Conservation (phyloP, 2,888 invertebrate genomes). For the Eristalinus sepulchralis region DNA sequence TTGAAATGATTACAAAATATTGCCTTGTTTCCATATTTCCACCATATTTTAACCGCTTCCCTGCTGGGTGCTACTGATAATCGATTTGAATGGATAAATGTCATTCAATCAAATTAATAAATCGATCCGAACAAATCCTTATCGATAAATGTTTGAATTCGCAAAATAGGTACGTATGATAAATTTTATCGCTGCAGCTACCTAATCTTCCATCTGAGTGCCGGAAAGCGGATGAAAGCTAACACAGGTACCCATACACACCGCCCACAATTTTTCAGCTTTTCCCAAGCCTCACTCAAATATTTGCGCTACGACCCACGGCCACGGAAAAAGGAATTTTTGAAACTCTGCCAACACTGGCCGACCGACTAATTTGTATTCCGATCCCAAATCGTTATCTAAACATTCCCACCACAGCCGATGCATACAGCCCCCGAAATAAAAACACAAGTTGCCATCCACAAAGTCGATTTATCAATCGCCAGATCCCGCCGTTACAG, state of each 20-base stretch:
- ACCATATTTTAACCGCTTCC: no score
- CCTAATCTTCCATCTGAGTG: not conserved
- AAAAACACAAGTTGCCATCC: not conserved
- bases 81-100: no score
- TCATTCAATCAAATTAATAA: no score
- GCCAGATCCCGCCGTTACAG: not conserved
- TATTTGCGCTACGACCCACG: not conserved
- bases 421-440: not conserved
- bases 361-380: not conserved
- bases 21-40: no score
- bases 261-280: not conserved
- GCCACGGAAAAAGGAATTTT: not conserved
- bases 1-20: no score
- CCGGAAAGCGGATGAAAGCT: not conserved
- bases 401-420: not conserved
- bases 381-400: not conserved
- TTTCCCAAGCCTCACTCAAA: not conserved
- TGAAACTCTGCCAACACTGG: constrained; percentile 3
- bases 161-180: not conserved
- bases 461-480: not conserved
- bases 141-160: not conserved
- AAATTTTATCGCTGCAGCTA: not conserved
- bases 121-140: no score
- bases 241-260: not conserved
- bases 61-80: no score